Conservation (phyloP, 2,888 invertebrate species). For the Allophyes oxyacanthae region DNA sequence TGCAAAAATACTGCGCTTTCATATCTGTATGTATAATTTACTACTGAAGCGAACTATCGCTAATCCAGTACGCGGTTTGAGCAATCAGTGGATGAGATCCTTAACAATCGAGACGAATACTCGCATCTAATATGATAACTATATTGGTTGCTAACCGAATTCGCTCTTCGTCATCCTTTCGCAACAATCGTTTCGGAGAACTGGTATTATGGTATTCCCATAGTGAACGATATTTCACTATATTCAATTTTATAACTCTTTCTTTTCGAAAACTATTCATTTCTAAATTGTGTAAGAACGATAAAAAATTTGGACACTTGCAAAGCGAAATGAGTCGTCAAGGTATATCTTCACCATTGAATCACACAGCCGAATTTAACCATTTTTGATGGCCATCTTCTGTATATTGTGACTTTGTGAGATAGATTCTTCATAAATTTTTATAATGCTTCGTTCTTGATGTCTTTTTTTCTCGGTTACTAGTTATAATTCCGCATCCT, state of each 20-base stretch:
- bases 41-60: too few species aligned
- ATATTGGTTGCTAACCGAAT: constrained; percentile 58
- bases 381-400: too few species aligned
- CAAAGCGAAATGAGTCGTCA: too few species aligned
- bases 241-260: constrained; percentile 55
- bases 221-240: constrained; percentile 56
- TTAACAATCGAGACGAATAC: constrained; percentile 16
- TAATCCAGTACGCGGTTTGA: too few species aligned
- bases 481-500: constrained; percentile 20
- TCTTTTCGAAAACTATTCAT: constrained; percentile 3
- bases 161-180: constrained; percentile 54
- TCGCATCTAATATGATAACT: constrained; percentile 21
- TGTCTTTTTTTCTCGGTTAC: neutral
- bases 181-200: constrained; percentile 57
- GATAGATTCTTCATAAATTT: neutral
- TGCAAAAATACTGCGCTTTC: constrained; percentile 20
- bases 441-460: too few species aligned
- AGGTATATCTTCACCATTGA: too few species aligned
- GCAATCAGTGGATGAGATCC: constrained; percentile 24
- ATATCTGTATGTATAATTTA: constrained; percentile 4
- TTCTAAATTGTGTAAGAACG: too few species aligned
- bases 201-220: constrained; percentile 51
- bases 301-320: too few species aligned
- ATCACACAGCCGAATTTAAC: too few species aligned
- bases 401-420: too few species aligned